These are phyloP conservation scores for Melanerpes formicivorus DNA, from an alignment of 2,113 vertebrate genomes.

Conservation along the genomic window DNA sequence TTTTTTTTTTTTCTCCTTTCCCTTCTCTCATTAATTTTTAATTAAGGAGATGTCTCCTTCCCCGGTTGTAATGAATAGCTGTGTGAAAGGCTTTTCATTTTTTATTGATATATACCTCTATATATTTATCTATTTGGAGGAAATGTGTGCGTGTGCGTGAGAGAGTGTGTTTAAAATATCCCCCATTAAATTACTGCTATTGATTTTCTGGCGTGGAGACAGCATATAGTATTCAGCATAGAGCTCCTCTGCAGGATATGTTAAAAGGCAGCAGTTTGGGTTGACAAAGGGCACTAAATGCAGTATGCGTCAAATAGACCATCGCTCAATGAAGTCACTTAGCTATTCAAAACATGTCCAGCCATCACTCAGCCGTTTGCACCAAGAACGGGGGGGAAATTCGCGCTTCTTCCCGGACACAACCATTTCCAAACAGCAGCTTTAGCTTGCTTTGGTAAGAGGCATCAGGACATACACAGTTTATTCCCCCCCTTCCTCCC, in stretches of 20 bases:
- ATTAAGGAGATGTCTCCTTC: slow-evolving; percentile 68
- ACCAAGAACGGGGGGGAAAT: slow-evolving; percentile 72
- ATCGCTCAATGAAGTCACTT: slow-evolving; percentile 87
- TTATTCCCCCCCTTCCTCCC: slow-evolving; percentile 10
- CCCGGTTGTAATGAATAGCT: slow-evolving; percentile 61
- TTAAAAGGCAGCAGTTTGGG: slow-evolving; percentile 80
- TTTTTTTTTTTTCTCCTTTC: not conserved
- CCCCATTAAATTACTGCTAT: slow-evolving; percentile 79
- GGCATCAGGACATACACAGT: slow-evolving; percentile 33
- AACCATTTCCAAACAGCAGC: slow-evolving; percentile 50
- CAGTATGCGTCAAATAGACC: slow-evolving; percentile 89
- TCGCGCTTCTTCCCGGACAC: slow-evolving; percentile 40
- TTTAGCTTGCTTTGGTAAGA: slow-evolving; percentile 62
- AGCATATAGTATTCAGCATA: slow-evolving; percentile 81
- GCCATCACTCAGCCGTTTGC: slow-evolving; percentile 82
- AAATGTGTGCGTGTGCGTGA: slow-evolving; percentile 33
- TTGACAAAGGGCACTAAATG: slow-evolving; percentile 84
- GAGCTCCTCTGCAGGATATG: slow-evolving; percentile 82
- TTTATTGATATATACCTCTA: slow-evolving; percentile 24
- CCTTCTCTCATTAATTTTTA: slow-evolving; percentile 70
- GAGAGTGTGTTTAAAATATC: slow-evolving; percentile 66
- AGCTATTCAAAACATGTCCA: slow-evolving; percentile 87
- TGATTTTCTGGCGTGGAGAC: slow-evolving; percentile 76
- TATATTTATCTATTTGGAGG: slow-evolving; percentile 32
- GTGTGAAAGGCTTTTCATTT: slow-evolving; percentile 68